Evolutionary conservation across 2,888 invertebrate genomes (phyloP), one percentile per base, ranked within the genome.

Genomic region (Pseudococcus longispinus): DNA sequence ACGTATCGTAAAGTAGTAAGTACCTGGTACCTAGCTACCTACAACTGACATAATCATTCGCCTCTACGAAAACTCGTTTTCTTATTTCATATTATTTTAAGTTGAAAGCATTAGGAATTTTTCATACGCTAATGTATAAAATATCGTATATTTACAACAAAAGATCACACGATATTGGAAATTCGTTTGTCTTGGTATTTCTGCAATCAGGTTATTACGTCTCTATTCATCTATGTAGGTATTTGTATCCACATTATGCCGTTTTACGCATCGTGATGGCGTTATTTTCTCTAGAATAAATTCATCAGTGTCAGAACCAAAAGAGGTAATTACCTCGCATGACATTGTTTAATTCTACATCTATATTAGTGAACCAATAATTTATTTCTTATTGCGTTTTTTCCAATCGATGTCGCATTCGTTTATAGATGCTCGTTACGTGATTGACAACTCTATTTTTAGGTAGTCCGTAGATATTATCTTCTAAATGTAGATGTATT

Each of bases 101-200:
- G 9, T 80, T 42, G 77, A 80, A 80, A 80, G 77, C 20, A 37
- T 20, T 74, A 74, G 60, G 60, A 60, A 60, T 32, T 74, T 74
- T 80, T 80, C 42, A 42, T 80, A 77, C 6, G 29, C n/a, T 23
- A 32, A 37, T n/a, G 77, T 37, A 80, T 42, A 80, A 42, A 80
- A 80, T 80, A 80, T 80, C 8, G 29, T 70, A 29, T 18, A 29
- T n/a, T 32, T 80, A 80, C 42, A 80, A 80, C 77, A 80, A 80
- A 80, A 80, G 77, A 80, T 80, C 77, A 80, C 77, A 80, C 77
- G 77, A 80, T 80, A 80, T 80, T 80, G 77, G 77, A 80, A 80
- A 80, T 80, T 80, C 77, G 37, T 32, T 29, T 32, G 74, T 74
- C 42, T 80, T 20, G 77, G 20, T 42, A 80, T 80, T 80, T 80